Percentiles rank a stretch among this genome's conserved stretches.
Conservation (phyloP, 2,113 vertebrate species). For the Corythoichthys intestinalis region DNA sequence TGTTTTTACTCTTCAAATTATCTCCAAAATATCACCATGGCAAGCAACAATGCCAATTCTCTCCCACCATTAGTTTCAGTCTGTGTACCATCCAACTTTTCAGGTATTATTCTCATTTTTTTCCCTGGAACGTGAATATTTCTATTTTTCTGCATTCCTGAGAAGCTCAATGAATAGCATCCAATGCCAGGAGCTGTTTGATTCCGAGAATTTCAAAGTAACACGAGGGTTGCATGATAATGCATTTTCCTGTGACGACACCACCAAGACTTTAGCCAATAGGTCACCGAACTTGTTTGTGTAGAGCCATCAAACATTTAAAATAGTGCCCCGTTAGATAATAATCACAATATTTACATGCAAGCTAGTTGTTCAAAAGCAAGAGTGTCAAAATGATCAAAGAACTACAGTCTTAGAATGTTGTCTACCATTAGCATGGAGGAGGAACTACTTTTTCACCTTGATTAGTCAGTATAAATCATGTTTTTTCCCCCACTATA, state of each 20-base stretch:
- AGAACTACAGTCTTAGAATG: neutral
- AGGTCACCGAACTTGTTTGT: neutral
- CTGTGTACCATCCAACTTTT: neutral
- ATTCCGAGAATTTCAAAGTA: neutral
- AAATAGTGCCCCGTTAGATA: neutral
- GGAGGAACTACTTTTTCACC: neutral
- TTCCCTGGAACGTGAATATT: neutral
- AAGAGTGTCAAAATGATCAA: neutral
- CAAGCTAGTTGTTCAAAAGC: neutral
- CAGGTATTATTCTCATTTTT: neutral
- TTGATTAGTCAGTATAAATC: neutral
- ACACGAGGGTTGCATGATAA: neutral
- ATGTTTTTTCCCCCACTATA: neutral
- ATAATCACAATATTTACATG: neutral
- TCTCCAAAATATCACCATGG: neutral
- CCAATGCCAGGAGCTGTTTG: neutral
- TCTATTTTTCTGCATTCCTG: neutral
- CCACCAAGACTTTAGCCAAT: neutral
- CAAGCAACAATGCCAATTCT: neutral
- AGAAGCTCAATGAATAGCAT: neutral
- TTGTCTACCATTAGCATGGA: neutral
- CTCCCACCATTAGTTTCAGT: neutral
- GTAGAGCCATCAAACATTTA: neutral
- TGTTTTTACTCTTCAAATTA: no score
- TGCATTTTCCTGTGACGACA: neutral